phyloP scores from a whole-genome alignment of 1,140 invertebrate species.

The Cydia splendana region DNA sequence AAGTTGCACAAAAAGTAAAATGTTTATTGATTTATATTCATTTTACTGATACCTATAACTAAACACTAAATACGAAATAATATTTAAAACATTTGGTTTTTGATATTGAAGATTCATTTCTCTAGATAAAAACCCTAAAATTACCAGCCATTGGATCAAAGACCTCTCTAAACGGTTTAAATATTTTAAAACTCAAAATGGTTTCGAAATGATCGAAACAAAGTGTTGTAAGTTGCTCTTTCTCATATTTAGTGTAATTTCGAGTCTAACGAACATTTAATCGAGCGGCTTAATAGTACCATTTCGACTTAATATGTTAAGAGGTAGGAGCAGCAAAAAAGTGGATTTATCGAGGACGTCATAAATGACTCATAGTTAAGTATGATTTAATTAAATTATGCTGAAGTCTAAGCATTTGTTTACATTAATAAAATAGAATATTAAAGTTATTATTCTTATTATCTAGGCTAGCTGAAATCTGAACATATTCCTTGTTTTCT shows the following conservation, averaged over 20 bases:
- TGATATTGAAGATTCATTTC: conserved; percentile 9
- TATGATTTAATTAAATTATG: not conserved
- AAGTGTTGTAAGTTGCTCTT: conserved; percentile 41
- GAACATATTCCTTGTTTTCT: too few species aligned
- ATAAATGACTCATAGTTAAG: not conserved
- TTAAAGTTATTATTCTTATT: too few species aligned
- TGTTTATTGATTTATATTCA: too few species aligned
- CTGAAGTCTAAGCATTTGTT: not conserved
- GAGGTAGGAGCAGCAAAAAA: conserved; percentile 15
- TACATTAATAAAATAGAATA: too few species aligned
- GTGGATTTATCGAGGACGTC: not conserved
- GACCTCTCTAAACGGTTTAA: conserved; percentile 34
- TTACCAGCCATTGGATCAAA: conserved; percentile 33
- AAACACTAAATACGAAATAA: not conserved
- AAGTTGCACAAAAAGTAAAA: too few species aligned
- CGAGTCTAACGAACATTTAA: conserved; percentile 58
- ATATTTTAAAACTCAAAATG: conserved; percentile 23
- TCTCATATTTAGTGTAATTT: conserved; percentile 64
- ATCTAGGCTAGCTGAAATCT: too few species aligned
- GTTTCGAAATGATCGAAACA: conserved; percentile 37
- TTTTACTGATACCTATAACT: not conserved
- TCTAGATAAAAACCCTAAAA: not conserved
- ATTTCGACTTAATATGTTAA: conserved; percentile 9
- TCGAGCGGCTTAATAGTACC: conserved; percentile 43
- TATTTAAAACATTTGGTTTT: not conserved